These are phyloP conservation scores for Poeciliopsis turrubarensis DNA, from an alignment of 2,113 vertebrate genomes.

Conservation along the genomic window DNA sequence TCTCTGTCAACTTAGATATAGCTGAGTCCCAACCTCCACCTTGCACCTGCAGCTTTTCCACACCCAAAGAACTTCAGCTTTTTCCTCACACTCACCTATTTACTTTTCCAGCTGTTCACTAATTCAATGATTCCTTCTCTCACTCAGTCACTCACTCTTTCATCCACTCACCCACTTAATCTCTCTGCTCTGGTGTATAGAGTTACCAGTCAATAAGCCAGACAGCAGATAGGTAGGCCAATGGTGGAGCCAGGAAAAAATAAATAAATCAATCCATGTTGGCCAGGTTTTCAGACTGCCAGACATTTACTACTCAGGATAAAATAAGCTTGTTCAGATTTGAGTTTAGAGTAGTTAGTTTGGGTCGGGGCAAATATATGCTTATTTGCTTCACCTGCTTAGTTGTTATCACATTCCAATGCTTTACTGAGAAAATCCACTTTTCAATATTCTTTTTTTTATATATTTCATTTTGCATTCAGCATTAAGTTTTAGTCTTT, in stretches of 20 bases:
- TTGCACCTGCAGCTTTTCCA: slow-evolving; percentile 80
- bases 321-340: background rate
- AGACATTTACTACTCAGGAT: slow-evolving; percentile 12
- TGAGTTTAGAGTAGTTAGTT: background rate
- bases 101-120: slow-evolving; percentile 55
- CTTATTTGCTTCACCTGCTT: too few species aligned
- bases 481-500: background rate
- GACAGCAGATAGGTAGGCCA: slow-evolving; percentile 47
- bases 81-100: slow-evolving; percentile 73
- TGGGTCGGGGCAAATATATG: background rate
- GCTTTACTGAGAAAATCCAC: slow-evolving; percentile 24
- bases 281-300: slow-evolving; percentile 43
- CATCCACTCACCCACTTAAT: slow-evolving; percentile 81
- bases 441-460: background rate
- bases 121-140: slow-evolving; percentile 69
- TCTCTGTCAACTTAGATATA: slow-evolving; percentile 78
- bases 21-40: slow-evolving; percentile 75
- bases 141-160: slow-evolving; percentile 73
- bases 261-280: slow-evolving; percentile 57
- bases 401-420: too few species aligned
- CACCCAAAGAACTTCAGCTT: slow-evolving; percentile 72
- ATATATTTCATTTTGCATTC: background rate
- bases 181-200: slow-evolving; percentile 56
- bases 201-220: slow-evolving; percentile 69
- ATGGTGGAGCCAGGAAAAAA: slow-evolving; percentile 49